A percentile compares a stretch with the other conserved stretches of the same genome.
These are phyloP conservation scores for Helicoverpa zea DNA, from an alignment of 1,140 invertebrate species.

Conservation along the genomic window DNA sequence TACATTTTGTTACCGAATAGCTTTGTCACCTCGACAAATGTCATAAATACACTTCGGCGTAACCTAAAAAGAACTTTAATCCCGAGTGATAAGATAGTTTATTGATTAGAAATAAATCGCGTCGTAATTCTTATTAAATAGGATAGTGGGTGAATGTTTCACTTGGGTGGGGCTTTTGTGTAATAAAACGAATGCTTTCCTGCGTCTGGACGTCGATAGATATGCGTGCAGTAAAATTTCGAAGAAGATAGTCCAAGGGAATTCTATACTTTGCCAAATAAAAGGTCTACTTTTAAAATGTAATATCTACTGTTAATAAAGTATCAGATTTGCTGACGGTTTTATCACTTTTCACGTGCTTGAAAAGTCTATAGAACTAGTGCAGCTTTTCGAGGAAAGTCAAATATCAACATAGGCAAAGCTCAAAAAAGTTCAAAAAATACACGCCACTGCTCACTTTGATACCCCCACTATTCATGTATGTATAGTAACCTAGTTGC, in stretches of 20 bases:
- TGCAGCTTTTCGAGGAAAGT: no score
- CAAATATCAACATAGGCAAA: no score
- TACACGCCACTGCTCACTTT: no score
- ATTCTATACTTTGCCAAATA: not conserved
- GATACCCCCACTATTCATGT: no score
- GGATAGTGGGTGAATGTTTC: constrained; percentile 63
- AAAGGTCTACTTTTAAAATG: no score
- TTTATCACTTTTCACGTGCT: no score
- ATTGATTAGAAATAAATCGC: constrained; percentile 46
- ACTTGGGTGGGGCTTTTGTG: constrained; percentile 68
- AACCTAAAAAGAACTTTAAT: constrained; percentile 54
- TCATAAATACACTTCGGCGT: constrained; percentile 27
- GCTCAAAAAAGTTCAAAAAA: no score
- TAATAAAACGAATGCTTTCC: constrained; percentile 76
- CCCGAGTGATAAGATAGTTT: constrained; percentile 44
- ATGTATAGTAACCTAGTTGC: no score
- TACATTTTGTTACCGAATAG: constrained; percentile 65
- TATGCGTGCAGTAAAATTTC: constrained; percentile 62
- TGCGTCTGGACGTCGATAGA: constrained; percentile 66
- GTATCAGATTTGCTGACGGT: no score
- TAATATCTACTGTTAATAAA: not conserved
- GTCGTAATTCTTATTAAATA: constrained; percentile 56
- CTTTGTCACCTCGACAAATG: constrained; percentile 49
- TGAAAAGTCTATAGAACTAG: no score
- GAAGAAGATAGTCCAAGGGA: constrained; percentile 31